These are phyloP conservation scores for Scaptomyza hsui DNA, from an alignment of 1,140 invertebrate species.

Conservation along the genomic window DNA sequence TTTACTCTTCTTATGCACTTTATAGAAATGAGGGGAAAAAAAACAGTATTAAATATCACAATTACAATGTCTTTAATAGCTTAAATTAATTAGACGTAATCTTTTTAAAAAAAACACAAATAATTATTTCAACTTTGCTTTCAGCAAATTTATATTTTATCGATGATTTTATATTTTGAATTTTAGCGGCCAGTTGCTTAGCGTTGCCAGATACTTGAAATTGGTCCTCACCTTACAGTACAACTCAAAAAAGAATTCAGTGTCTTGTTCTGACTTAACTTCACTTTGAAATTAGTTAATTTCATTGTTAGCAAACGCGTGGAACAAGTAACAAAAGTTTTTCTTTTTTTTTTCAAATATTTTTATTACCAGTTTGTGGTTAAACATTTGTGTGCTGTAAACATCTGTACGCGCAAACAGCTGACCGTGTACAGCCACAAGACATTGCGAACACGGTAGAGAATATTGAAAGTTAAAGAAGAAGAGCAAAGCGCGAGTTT, in stretches of 20 bases:
- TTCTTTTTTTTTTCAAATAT: not conserved
- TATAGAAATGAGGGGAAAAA: too few species aligned
- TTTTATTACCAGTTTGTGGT: not conserved
- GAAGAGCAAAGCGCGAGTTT: slow-evolving; percentile 48
- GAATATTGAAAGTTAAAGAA: slow-evolving; percentile 8
- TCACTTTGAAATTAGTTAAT: not conserved
- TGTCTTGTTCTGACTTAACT: not conserved
- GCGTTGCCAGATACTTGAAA: not conserved
- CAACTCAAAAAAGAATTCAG: not conserved
- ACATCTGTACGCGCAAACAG: slow-evolving; percentile 2
- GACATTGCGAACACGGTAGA: slow-evolving; percentile 22
- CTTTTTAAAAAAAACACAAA: not conserved
- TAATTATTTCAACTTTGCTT: too few species aligned
- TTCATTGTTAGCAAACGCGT: too few species aligned
- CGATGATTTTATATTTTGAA: not conserved
- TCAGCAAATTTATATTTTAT: too few species aligned
- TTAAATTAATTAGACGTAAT: not conserved
- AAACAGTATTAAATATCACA: too few species aligned
- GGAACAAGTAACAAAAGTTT: not conserved
- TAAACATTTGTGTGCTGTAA: not conserved
- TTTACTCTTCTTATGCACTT: too few species aligned
- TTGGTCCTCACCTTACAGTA: not conserved
- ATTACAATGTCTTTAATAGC: not conserved
- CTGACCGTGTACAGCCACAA: slow-evolving; percentile 44
- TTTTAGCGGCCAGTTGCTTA: not conserved